Base-by-base conservation (phyloP, 2,113 vertebrate species). In the Grus americana region DNA sequence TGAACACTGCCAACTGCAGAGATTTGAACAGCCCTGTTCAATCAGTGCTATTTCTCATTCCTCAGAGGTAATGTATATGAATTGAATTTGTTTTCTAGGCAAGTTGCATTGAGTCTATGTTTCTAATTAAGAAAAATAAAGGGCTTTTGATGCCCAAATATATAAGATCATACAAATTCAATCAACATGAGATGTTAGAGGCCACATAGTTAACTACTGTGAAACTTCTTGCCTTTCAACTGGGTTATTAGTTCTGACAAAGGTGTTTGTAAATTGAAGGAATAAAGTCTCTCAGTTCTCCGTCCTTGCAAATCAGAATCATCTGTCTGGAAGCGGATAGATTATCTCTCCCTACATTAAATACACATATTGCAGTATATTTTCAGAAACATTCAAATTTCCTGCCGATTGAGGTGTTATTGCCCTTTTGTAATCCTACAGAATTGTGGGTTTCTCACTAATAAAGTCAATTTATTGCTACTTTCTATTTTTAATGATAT, bases 121-220 rank as follows among this genome's bases (percentile, higher is more conserved):
- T 97, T 97, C 87, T 93, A 96, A 95, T 85, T 89, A 93, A 72
- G 74, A 95, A 94, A 95, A 93, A 94, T 57, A 90, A 83, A 71
- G 18, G 34, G 29, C 30, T 70, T 94, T 65, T 86, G 65, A 72
- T 92, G 47, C 32, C 79, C 62, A 93, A 78, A 92, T 90, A 63
- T 36, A 18, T 82, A 59, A 75, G 83, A 90, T 88, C 54, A 52
- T 78, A 57, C 29, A 13, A 93, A 87, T 90, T 91, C 76, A 79
- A 86, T 93, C 85, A 94, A 38, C 42, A 20, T 82, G 92, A 82
- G 8, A 10, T 72, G 55, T 88, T 88, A 88, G 71, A 93, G 67
- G 40, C 32, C 36, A 55, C 70, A 61, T 42, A 93, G 57, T 87
- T 95, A 84, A 93, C 50, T 55, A 67, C 20, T 68, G 19, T 89